Percentiles rank a stretch among this genome's conserved stretches.
Conservation (phyloP, 2,888 invertebrate species). For the Pteria penguin region DNA sequence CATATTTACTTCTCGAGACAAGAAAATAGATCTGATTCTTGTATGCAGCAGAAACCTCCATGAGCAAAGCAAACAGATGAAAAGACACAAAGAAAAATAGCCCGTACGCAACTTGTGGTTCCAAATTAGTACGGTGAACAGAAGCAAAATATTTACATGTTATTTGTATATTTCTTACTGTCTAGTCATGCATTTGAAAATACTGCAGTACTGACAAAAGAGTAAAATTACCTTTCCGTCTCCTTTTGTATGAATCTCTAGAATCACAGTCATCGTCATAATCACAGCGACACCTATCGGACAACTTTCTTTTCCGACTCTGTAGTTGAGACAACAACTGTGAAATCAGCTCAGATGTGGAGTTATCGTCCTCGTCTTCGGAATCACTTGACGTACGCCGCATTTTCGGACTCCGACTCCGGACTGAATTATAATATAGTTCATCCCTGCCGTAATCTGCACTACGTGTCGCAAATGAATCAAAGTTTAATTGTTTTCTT, state of each 20-base stretch:
- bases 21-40: too few relatives aligned
- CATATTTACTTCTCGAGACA: too few relatives aligned
- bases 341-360: conserved; percentile 18
- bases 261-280: conserved; percentile 30
- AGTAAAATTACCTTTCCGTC: conserved; percentile 36
- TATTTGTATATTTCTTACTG: background rate
- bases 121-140: background rate
- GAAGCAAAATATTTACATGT: background rate
- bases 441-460: background rate
- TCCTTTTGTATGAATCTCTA: conserved; percentile 29
- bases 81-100: background rate
- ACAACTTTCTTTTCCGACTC: conserved; percentile 35
- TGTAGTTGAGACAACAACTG: conserved; percentile 33
- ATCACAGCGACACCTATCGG: conserved; percentile 36
- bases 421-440: conserved; percentile 6
- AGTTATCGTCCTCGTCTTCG: conserved; percentile 25
- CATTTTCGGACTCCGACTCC: conserved; percentile 12
- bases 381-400: background rate
- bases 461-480: background rate
- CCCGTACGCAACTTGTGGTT: background rate
- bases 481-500: conserved; percentile 37
- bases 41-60: too few relatives aligned
- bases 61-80: too few relatives aligned
- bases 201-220: too few relatives aligned
- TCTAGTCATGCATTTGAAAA: background rate